Conservation (phyloP, 2,888 invertebrate species). For the Hirtodrosophila duncani region DNA sequence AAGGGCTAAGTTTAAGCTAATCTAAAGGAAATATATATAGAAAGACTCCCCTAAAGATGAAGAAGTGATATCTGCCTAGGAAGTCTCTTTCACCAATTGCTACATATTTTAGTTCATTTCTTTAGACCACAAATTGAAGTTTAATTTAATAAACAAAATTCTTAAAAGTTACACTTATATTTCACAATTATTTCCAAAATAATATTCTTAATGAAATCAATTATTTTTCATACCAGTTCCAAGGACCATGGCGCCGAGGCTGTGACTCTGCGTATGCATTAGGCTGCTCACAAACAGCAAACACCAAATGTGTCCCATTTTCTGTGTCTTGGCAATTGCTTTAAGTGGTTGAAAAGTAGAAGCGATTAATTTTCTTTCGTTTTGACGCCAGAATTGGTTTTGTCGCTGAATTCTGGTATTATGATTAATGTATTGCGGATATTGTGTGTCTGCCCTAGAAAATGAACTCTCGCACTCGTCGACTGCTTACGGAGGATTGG, state of each 20-base stretch:
- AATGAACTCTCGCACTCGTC: no score
- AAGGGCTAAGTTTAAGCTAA: no score
- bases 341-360: slow-evolving; percentile 2
- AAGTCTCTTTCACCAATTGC: no score
- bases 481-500: no score
- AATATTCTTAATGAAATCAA: neutral
- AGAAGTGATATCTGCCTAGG: no score
- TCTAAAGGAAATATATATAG: no score
- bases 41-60: no score
- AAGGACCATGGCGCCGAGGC: slow-evolving; percentile 40
- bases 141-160: no score
- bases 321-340: slow-evolving; percentile 3
- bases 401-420: slow-evolving; percentile 7
- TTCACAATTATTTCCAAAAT: slow-evolving; percentile 6
- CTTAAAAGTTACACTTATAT: neutral
- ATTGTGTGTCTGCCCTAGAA: no score
- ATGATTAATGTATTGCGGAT: slow-evolving; percentile 12
- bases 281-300: slow-evolving; percentile 51
- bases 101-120: no score
- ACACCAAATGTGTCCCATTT: slow-evolving; percentile 56
- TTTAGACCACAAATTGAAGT: no score
- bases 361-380: slow-evolving; percentile 7
- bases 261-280: slow-evolving; percentile 56
- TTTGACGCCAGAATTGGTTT: no score
- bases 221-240: slow-evolving; percentile 35